Conservation (phyloP, 2,888 invertebrate species). For the Venusia cambrica region DNA sequence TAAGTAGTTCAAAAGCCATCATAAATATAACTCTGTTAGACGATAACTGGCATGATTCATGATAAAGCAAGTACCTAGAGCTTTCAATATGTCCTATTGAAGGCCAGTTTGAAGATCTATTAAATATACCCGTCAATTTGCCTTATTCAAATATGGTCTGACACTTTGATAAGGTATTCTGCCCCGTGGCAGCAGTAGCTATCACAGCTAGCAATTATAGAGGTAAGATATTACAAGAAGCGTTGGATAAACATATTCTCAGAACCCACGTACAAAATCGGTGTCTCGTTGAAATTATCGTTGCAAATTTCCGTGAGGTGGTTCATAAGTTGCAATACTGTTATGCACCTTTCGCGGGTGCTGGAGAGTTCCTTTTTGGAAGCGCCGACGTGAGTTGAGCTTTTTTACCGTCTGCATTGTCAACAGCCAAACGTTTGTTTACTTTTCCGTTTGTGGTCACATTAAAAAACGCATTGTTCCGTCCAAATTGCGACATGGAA, state of each 20-base stretch:
- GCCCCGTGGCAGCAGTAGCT: constrained; percentile 27
- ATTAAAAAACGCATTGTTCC: constrained; percentile 27
- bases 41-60: constrained; percentile 19
- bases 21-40: no score
- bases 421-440: constrained; percentile 8
- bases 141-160: constrained; percentile 29
- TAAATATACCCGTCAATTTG: constrained; percentile 33
- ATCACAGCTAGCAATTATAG: constrained; percentile 29
- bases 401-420: not conserved
- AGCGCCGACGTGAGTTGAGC: not conserved
- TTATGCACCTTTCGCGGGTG: not conserved
- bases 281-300: constrained; percentile 6
- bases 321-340: constrained; percentile 2
- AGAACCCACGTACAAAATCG: constrained; percentile 1
- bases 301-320: constrained; percentile 3
- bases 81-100: constrained; percentile 16
- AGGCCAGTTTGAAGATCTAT: constrained; percentile 20
- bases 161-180: constrained; percentile 27
- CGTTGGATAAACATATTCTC: constrained; percentile 18
- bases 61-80: constrained; percentile 13
- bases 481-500: constrained; percentile 29
- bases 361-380: not conserved
- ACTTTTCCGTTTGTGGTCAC: constrained; percentile 5
- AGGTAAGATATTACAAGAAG: constrained; percentile 25
- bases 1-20: not conserved